Percentiles rank a stretch among this genome's conserved stretches.
These are phyloP conservation scores for Neosilurus hyrtlii DNA, from an alignment of 2,797 vertebrate genomes.

Conservation along the genomic window DNA sequence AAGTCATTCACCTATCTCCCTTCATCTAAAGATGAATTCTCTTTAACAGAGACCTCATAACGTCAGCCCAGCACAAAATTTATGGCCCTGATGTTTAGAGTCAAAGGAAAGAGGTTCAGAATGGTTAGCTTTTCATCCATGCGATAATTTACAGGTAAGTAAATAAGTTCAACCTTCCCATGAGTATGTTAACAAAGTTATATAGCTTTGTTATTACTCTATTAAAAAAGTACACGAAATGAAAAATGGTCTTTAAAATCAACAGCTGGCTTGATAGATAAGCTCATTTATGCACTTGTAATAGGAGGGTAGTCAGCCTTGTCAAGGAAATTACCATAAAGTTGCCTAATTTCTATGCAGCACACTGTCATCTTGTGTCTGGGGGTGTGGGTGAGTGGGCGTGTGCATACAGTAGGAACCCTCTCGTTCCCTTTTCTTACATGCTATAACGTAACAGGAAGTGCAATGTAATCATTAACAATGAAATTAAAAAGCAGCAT, in stretches of 20 bases:
- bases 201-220: not conserved
- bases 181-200: not conserved
- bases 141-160: slow-evolving; percentile 22
- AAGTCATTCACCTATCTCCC: slow-evolving; percentile 47
- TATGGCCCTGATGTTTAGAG: slow-evolving; percentile 35
- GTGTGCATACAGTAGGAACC: slow-evolving; percentile 6
- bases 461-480: slow-evolving; percentile 35
- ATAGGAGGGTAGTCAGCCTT: slow-evolving; percentile 32
- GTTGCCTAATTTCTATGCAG: slow-evolving; percentile 27
- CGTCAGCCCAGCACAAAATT: slow-evolving; percentile 49
- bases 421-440: not conserved
- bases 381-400: not conserved
- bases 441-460: slow-evolving; percentile 25
- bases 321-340: slow-evolving; percentile 30
- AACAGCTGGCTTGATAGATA: slow-evolving; percentile 24
- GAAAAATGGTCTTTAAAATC: slow-evolving; percentile 26
- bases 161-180: slow-evolving; percentile 7
- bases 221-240: not conserved
- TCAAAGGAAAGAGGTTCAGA: slow-evolving; percentile 14
- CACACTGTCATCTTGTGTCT: slow-evolving; percentile 10
- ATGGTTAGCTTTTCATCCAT: slow-evolving; percentile 1
- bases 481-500: not conserved
- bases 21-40: slow-evolving; percentile 50
- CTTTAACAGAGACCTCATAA: slow-evolving; percentile 54
- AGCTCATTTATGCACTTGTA: slow-evolving; percentile 21